Evolutionary conservation across 2,888 invertebrate genomes (phyloP), one percentile per base, ranked within the genome.

Genomic region (Bellardia pandia): DNA sequence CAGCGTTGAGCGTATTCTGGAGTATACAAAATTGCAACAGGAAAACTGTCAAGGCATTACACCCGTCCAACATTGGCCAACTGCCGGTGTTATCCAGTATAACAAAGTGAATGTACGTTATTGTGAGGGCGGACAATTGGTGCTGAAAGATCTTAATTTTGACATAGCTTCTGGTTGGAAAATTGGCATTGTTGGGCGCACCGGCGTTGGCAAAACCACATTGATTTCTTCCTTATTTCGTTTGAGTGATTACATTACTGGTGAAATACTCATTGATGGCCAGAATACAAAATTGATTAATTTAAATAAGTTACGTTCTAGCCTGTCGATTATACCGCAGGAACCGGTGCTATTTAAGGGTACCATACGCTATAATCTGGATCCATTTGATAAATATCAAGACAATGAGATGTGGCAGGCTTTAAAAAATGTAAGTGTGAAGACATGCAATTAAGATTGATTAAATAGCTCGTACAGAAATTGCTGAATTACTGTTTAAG

Each of bases 121-220:
- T 91, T 93, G 94, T 56, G 93, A 94, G 0, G 94, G 94, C 0
- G 94, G 94, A 13, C 92, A 95, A 0, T 95, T 96, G 0, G 96
- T 98, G 13, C 94, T 98, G 6, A 97, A 96, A 90, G 95, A 96
- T 91, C 94, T 97, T n/a, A 96, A 95, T 90, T 93, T 97, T 71
- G 92, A 93, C 0, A 95, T 97, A 72, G 94, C 96, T 90, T 94
- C 96, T 51, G 96, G 95, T 84, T 94, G 94, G 89, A 93, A 97
- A 96, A 95, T 97, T 79, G 97, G 97, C 14, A 96, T 97, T 89
- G 97, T 97, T 7, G 97, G 97, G 2, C 94, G 97, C 78, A 98
- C 98, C 0, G 98, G 98, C 0, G 97, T 97, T 2, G 98, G 97
- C 1, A 97, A 97, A 93, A 96, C 96, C 0, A 97, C 97, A 0